Conservation (phyloP, 2,888 invertebrate genomes). For the Acanthococcus lagerstroemiae region DNA sequence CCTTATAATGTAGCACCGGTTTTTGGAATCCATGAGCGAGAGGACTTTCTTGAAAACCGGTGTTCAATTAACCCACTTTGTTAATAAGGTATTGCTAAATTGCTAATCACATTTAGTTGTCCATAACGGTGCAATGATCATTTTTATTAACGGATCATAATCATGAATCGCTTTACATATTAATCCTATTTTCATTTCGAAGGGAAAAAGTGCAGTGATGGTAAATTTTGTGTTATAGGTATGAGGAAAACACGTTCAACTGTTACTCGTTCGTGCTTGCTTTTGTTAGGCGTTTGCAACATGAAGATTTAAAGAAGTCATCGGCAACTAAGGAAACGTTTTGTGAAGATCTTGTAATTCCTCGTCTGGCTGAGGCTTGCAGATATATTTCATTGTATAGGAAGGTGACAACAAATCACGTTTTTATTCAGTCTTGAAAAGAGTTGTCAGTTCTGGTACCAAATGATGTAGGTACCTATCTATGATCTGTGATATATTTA, state of each 20-base stretch:
- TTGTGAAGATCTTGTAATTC: constrained; percentile 7
- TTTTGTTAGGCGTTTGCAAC: constrained; percentile 54
- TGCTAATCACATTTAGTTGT: no score
- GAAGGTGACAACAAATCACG: not conserved
- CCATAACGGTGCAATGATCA: not conserved
- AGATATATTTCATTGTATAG: constrained; percentile 7
- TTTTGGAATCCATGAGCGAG: no score
- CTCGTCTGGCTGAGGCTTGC: not conserved
- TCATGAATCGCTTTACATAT: no score
- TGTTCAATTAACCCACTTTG: not conserved
- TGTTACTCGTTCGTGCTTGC: constrained; percentile 78
- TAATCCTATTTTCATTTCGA: no score
- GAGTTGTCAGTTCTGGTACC: no score
- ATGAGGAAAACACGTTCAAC: constrained; percentile 66
- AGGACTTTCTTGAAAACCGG: not conserved
- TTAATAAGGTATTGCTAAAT: no score
- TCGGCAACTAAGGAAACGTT: not conserved
- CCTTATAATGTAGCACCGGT: no score
- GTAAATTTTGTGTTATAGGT: constrained; percentile 44
- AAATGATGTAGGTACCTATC: no score
- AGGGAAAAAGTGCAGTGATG: no score
- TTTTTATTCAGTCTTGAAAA: not conserved
- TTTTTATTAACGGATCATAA: not conserved
- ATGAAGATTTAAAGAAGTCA: not conserved
- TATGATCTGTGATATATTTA: no score